Evolutionary conservation across 2,888 invertebrate species (phyloP).

Genomic region (Subacronicta megacephala): DNA sequence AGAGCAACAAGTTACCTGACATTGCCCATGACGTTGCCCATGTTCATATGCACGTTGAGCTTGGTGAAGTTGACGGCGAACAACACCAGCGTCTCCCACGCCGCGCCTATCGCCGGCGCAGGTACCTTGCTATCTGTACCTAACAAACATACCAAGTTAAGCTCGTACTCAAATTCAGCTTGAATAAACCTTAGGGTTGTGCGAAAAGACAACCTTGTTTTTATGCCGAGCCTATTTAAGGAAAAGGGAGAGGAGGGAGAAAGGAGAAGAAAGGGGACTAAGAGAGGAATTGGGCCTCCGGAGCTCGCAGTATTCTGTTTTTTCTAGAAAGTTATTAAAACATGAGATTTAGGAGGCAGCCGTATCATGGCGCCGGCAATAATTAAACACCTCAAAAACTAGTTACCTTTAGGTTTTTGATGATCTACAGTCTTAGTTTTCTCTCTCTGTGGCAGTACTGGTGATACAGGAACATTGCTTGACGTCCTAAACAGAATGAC

Average conservation of each 20-base stretch:
- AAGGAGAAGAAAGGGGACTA: too few relatives aligned
- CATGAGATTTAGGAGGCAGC: too few relatives aligned
- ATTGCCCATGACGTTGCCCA: slow-evolving; percentile 99
- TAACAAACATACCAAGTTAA: background rate
- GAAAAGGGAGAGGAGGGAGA: too few relatives aligned
- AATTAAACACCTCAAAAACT: too few relatives aligned
- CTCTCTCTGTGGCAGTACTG: slow-evolving; percentile 83
- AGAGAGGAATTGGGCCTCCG: too few relatives aligned
- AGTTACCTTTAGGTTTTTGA: slow-evolving; percentile 78
- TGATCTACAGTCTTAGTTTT: slow-evolving; percentile 80
- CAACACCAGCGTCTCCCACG: slow-evolving; percentile 98
- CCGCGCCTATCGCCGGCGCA: slow-evolving; percentile 83
- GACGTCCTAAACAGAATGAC: slow-evolving; percentile 60
- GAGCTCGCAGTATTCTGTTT: too few relatives aligned
- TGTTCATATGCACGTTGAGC: slow-evolving; percentile 99
- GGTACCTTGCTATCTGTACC: slow-evolving; percentile 47
- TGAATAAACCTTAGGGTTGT: too few relatives aligned
- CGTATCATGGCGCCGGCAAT: too few relatives aligned
- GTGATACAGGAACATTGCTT: slow-evolving; percentile 76
- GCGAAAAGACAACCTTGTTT: too few relatives aligned
- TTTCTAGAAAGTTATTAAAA: too few relatives aligned
- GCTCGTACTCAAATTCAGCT: too few relatives aligned
- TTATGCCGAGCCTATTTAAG: too few relatives aligned
- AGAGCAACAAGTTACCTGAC: slow-evolving; percentile 93
- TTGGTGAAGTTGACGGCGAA: slow-evolving; percentile 99